phyloP scores from a whole-genome alignment of 2,888 invertebrate genomes.

The Autographa pulchrina region DNA sequence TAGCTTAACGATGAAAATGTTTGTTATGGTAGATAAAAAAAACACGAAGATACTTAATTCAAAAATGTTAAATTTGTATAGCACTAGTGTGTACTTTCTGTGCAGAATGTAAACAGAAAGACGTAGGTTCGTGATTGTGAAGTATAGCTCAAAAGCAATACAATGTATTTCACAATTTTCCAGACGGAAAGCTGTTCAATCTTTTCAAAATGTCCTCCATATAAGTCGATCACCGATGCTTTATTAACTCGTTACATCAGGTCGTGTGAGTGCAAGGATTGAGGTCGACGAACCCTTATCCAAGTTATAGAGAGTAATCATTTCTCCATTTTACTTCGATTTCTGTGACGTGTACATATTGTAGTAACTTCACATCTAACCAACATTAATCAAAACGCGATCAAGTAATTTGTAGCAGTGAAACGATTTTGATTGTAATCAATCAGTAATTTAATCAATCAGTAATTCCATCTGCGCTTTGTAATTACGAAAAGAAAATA shows the following conservation, averaged over 20 bases:
- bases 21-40: too few species aligned
- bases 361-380: not conserved
- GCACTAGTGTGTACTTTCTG: not conserved
- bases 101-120: not conserved
- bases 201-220: not conserved
- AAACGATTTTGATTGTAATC: not conserved
- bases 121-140: not conserved
- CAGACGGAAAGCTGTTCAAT: not conserved
- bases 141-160: not conserved
- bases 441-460: too few species aligned
- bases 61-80: not conserved
- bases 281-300: not conserved
- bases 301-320: not conserved
- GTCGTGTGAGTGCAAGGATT: not conserved
- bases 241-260: not conserved
- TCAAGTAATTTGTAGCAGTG: not conserved
- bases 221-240: not conserved
- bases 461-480: not conserved
- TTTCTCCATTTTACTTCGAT: not conserved
- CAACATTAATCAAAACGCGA: not conserved
- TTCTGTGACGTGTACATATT: not conserved
- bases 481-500: not conserved
- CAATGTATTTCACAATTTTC: conserved; percentile 1
- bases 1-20: too few species aligned
- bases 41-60: too few species aligned